Evolutionary conservation across 2,888 invertebrate genomes (phyloP).

Genomic region (Acrobasis suavella): DNA sequence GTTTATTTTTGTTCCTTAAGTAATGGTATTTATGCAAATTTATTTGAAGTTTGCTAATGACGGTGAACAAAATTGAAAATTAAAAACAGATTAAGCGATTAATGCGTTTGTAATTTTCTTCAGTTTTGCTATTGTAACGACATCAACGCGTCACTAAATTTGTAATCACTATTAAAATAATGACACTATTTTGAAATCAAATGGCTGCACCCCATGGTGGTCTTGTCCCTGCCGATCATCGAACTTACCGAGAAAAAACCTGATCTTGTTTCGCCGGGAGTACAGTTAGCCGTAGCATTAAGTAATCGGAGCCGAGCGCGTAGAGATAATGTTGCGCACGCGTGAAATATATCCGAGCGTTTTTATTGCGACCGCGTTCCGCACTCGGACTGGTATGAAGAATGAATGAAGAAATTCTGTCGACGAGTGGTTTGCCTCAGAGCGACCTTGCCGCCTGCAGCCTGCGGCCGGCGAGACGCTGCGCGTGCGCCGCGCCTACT

Average conservation of each 20-base stretch:
- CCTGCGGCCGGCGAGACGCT: conserved; percentile 36
- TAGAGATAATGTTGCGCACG: conserved; percentile 80
- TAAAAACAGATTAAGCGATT: no score
- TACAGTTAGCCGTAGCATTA: conserved; percentile 79
- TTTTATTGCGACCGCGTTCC: conserved; percentile 78
- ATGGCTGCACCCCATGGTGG: conserved; percentile 48
- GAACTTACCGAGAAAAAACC: conserved; percentile 74
- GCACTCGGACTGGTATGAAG: conserved; percentile 65
- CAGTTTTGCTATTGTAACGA: conserved; percentile 10
- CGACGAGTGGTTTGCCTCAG: conserved; percentile 80
- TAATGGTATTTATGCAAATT: no score
- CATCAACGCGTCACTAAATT: conserved; percentile 14
- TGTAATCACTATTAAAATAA: not conserved
- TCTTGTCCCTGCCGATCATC: conserved; percentile 65
- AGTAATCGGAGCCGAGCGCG: conserved; percentile 79
- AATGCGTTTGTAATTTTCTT: not conserved
- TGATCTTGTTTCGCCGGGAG: conserved; percentile 74
- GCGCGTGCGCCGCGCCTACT: conserved; percentile 24
- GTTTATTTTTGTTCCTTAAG: no score
- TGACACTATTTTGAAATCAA: not conserved
- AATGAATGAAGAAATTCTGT: conserved; percentile 76
- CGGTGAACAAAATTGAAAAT: no score
- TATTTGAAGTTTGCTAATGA: no score
- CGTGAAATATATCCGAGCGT: conserved; percentile 80
- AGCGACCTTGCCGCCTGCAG: conserved; percentile 73